phyloP scores from a whole-genome alignment of 2,797 vertebrate genomes.

The Phoebastria nigripes region DNA sequence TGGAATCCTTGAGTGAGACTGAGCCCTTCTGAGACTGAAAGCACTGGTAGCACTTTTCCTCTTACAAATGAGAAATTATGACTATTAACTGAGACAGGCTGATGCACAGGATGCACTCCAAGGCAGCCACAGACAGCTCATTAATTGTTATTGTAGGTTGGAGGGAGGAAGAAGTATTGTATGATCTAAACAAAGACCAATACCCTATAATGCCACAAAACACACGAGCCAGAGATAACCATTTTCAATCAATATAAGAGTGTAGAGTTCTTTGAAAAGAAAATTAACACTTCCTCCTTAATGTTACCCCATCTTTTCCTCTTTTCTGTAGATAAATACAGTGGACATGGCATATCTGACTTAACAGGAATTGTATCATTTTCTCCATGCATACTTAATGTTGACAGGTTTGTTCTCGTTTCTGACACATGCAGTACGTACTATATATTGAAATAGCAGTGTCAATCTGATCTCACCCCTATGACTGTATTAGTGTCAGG shows the following conservation, averaged over 20 bases:
- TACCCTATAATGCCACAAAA: background rate
- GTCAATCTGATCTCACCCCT: background rate
- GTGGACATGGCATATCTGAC: background rate
- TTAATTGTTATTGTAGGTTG: slow-evolving; percentile 56
- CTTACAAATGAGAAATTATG: slow-evolving; percentile 62
- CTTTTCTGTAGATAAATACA: background rate
- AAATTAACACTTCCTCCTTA: background rate
- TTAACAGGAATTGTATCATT: background rate
- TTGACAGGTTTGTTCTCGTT: background rate
- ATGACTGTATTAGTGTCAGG: background rate
- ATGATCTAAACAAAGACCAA: slow-evolving; percentile 43
- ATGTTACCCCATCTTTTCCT: background rate
- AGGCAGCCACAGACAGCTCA: slow-evolving; percentile 42
- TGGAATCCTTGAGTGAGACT: slow-evolving; percentile 52
- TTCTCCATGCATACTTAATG: background rate
- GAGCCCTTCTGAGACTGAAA: slow-evolving; percentile 39
- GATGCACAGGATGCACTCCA: slow-evolving; percentile 64
- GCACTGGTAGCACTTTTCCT: slow-evolving; percentile 12
- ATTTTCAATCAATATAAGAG: background rate
- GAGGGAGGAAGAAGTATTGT: slow-evolving; percentile 35
- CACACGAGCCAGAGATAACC: background rate
- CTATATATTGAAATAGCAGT: background rate
- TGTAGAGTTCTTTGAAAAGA: background rate
- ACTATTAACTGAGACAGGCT: slow-evolving; percentile 47
- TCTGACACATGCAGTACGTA: background rate